These are phyloP conservation scores for Helicoverpa armigera DNA, from an alignment of 1,140 invertebrate species.

Conservation along the genomic window DNA sequence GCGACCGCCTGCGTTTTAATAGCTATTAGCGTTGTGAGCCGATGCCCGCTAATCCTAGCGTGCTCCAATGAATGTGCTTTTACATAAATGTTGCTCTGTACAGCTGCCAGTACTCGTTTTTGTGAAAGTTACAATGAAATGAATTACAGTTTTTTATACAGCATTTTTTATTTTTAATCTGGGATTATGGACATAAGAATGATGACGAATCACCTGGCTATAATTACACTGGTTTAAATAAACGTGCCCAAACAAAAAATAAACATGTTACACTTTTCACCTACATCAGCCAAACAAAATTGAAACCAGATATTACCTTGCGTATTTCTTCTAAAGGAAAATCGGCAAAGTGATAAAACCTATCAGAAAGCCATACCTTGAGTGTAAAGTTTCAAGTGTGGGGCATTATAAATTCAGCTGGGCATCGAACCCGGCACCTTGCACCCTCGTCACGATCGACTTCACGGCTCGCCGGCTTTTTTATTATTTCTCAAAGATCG, in stretches of 20 bases:
- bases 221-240: too few species aligned
- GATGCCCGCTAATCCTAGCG: slow-evolving; percentile 28
- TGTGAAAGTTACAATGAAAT: not conserved
- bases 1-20: slow-evolving; percentile 34
- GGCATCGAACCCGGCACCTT: not conserved
- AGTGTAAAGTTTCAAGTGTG: not conserved
- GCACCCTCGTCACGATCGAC: slow-evolving; percentile 20
- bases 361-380: not conserved
- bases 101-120: not conserved
- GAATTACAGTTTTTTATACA: too few species aligned
- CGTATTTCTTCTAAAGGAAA: not conserved
- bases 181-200: too few species aligned
- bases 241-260: too few species aligned
- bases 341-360: not conserved
- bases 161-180: too few species aligned
- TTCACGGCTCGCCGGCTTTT: not conserved
- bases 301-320: too few species aligned
- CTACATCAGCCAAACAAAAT: too few species aligned
- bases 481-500: slow-evolving; percentile 17
- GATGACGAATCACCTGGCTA: too few species aligned
- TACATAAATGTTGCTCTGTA: slow-evolving; percentile 20
- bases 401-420: not conserved
- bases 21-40: slow-evolving; percentile 34
- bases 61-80: slow-evolving; percentile 11
- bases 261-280: too few species aligned